Evolutionary conservation across 2,113 vertebrate species (phyloP).

Genomic region (Rhinopomastus cyanomelas): DNA sequence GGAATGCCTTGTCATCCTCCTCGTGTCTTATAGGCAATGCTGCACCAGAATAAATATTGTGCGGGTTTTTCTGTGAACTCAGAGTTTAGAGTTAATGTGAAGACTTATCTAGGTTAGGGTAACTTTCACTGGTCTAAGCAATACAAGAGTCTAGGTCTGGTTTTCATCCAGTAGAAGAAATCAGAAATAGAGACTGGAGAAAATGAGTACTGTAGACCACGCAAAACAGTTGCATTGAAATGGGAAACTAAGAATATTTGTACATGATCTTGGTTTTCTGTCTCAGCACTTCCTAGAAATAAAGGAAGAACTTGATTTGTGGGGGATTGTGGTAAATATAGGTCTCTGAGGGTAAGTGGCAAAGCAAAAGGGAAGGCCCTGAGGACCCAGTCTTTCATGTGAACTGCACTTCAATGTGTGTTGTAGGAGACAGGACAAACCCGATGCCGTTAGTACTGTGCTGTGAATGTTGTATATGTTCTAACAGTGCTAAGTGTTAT

Average conservation of each 20-base stretch:
- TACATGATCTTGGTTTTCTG: neutral
- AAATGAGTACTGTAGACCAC: neutral
- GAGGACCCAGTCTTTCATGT: neutral
- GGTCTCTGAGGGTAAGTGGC: neutral
- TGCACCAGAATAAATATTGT: neutral
- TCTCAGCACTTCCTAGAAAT: neutral
- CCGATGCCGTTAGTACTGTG: neutral
- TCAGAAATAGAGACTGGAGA: neutral
- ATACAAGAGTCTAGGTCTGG: neutral
- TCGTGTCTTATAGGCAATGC: neutral
- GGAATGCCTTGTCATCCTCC: constrained; percentile 24
- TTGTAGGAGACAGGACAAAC: neutral
- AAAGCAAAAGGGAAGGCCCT: neutral
- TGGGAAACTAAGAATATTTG: neutral
- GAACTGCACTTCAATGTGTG: neutral
- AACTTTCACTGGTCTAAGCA: neutral
- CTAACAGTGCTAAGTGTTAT: neutral
- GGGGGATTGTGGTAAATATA: neutral
- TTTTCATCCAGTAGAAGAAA: neutral
- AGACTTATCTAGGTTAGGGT: neutral
- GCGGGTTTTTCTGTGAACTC: neutral
- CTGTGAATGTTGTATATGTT: neutral
- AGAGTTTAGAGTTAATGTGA: neutral
- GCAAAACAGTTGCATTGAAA: neutral
- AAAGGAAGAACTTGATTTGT: neutral